These are phyloP conservation scores for Pristionchus mayeri DNA, from an alignment of 2,888 invertebrate species.

Conservation along the genomic window DNA sequence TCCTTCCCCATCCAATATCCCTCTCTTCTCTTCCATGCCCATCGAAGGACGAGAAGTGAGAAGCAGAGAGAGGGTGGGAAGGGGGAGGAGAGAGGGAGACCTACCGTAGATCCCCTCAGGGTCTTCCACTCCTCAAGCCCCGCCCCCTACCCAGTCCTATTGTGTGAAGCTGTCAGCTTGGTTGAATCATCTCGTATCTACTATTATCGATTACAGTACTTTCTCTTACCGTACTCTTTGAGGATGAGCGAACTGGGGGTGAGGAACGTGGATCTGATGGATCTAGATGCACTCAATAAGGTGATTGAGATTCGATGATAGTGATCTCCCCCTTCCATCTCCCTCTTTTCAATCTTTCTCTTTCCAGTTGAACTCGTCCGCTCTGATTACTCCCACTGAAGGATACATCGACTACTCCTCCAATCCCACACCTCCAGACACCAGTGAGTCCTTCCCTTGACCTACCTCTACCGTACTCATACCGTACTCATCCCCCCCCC, in stretches of 20 bases:
- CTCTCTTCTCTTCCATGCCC: not conserved
- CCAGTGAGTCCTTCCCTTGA: slow-evolving; percentile 22
- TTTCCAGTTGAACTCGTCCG: not conserved
- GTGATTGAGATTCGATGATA: not conserved
- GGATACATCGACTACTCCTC: slow-evolving; percentile 20
- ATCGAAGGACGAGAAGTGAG: not conserved
- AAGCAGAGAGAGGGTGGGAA: not conserved
- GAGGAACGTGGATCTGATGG: slow-evolving; percentile 40
- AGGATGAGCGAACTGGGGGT: slow-evolving; percentile 15
- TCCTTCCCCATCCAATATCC: slow-evolving; percentile 33
- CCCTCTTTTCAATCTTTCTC: no score
- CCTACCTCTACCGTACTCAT: not conserved
- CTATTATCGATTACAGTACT: not conserved
- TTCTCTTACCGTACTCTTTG: not conserved
- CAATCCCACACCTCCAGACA: not conserved
- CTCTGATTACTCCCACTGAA: slow-evolving; percentile 1
- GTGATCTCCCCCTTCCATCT: not conserved
- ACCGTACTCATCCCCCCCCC: not conserved
- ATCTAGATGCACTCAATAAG: slow-evolving; percentile 37
- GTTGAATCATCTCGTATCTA: not conserved
- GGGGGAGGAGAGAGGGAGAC: not conserved
- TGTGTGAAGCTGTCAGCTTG: not conserved
- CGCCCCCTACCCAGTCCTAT: slow-evolving; percentile 31
- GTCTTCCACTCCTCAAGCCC: not conserved
- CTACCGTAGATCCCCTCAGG: slow-evolving; percentile 41